Evolutionary conservation across 2,113 vertebrate species (phyloP).

Genomic region (Heterotilapia buettikoferi): DNA sequence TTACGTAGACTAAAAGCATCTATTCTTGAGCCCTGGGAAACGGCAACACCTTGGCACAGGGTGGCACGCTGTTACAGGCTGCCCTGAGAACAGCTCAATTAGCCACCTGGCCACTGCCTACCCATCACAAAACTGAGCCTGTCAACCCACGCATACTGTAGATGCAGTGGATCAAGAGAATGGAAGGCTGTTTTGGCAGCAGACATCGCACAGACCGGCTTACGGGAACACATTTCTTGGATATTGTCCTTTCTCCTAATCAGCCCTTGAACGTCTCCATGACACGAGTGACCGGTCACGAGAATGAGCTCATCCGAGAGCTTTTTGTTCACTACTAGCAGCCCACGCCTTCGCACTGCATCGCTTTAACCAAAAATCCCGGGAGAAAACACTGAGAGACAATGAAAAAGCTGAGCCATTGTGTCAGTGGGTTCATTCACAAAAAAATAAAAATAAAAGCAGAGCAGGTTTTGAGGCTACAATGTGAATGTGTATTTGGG

Average conservation of each 20-base stretch:
- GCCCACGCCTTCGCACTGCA: not conserved
- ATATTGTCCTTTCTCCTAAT: not conserved
- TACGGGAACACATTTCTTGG: not conserved
- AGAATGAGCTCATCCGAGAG: constrained; percentile 18
- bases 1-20: constrained; percentile 36
- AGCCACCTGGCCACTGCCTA: constrained; percentile 49
- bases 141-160: constrained; percentile 8
- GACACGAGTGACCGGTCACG: not conserved
- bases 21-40: constrained; percentile 57
- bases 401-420: not conserved
- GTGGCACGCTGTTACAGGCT: constrained; percentile 52
- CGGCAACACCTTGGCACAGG: constrained; percentile 53
- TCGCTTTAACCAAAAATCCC: not conserved
- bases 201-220: not conserved
- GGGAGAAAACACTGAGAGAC: not conserved
- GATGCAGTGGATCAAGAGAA: constrained; percentile 7
- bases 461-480: not conserved
- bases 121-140: constrained; percentile 11
- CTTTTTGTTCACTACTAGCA: not conserved
- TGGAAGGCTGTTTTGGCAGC: constrained; percentile 6
- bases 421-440: constrained; percentile 41
- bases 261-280: not conserved
- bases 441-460: constrained; percentile 12
- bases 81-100: constrained; percentile 62
- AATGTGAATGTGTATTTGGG: not conserved